Conservation (phyloP, 2,113 vertebrate genomes). For the Ptilonorhynchus violaceus region DNA sequence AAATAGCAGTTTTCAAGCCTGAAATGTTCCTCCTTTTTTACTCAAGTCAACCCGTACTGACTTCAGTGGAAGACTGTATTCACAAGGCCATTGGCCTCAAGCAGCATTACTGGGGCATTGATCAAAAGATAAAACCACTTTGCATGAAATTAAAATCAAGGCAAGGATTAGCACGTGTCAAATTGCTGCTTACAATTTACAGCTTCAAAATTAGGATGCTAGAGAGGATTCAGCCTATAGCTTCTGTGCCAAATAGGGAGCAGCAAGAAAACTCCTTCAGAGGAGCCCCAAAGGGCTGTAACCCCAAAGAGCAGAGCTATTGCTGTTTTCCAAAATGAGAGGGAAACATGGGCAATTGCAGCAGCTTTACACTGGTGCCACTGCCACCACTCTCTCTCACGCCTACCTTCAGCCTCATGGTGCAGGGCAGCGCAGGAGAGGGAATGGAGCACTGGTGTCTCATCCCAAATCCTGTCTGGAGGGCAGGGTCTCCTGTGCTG, state of each 20-base stretch:
- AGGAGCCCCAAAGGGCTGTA: neutral
- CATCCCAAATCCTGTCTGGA: neutral
- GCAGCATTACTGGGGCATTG: neutral
- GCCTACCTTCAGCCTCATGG: neutral
- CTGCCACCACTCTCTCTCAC: neutral
- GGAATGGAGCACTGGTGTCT: neutral
- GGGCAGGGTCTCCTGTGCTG: neutral
- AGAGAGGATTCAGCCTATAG: neutral
- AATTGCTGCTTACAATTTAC: neutral
- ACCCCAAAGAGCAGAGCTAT: neutral
- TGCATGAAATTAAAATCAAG: neutral
- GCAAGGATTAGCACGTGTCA: neutral
- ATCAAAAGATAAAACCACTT: neutral
- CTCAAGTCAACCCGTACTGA: neutral
- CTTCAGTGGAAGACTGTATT: neutral
- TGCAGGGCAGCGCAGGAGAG: neutral
- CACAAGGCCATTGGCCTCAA: neutral
- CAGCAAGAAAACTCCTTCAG: neutral
- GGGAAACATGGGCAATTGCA: accelerated
- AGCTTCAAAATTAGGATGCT: neutral
- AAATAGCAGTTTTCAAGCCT: neutral
- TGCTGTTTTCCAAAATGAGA: neutral
- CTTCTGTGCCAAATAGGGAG: neutral
- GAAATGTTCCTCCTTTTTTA: neutral
- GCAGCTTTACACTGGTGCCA: neutral